These are phyloP conservation scores for Coregonus clupeaformis DNA, from an alignment of 2,113 vertebrate species.

Conservation along the genomic window DNA sequence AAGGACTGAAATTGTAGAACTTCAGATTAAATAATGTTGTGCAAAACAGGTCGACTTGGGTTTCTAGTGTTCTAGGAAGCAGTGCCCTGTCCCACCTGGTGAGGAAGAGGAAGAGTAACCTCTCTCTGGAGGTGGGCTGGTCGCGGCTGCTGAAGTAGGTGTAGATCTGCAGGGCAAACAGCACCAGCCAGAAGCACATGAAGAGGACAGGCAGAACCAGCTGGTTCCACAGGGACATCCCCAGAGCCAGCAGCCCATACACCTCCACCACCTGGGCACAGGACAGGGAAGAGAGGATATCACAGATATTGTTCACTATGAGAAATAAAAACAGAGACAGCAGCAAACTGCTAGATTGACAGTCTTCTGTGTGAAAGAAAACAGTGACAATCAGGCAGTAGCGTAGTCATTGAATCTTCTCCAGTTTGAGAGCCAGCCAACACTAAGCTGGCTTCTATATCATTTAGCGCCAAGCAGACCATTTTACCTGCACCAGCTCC, in stretches of 20 bases:
- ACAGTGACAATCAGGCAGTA: no score
- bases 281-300: not conserved
- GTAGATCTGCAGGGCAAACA: conserved; percentile 97
- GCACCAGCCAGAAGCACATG: conserved; percentile 98
- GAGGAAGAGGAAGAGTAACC: conserved; percentile 95
- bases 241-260: conserved; percentile 92
- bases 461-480: no score
- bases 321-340: not conserved
- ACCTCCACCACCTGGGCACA: conserved; percentile 91
- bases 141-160: conserved; percentile 96
- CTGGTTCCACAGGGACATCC: conserved; percentile 98
- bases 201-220: conserved; percentile 96
- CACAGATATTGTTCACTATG: not conserved
- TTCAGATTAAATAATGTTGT: no score
- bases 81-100: conserved; percentile 80
- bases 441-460: no score
- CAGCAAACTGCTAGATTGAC: not conserved
- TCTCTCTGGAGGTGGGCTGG: conserved; percentile 92
- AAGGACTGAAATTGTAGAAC: no score
- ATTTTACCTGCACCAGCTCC: conserved; percentile 91
- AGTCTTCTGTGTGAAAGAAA: no score
- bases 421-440: no score
- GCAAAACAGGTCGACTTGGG: no score
- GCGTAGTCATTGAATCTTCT: no score
- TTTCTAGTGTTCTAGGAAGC: no score